phyloP scores from a whole-genome alignment of 2,113 vertebrate genomes.

The Eudorcas thomsonii region DNA sequence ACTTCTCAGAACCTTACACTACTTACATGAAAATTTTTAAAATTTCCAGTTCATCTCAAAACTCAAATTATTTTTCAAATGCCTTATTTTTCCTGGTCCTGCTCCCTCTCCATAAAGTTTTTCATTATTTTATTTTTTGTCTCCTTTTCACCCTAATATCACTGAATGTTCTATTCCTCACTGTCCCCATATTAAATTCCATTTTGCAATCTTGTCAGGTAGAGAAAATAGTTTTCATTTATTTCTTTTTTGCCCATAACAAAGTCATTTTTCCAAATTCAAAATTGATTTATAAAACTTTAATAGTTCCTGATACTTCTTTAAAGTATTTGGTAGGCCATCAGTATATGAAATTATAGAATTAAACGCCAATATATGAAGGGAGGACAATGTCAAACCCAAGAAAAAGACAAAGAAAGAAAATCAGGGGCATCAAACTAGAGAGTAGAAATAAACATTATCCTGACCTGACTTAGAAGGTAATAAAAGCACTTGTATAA shows the following conservation, averaged over 20 bases:
- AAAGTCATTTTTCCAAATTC: neutral
- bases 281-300: neutral
- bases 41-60: neutral
- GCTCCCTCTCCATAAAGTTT: rapidly evolving
- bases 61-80: neutral
- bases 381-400: neutral
- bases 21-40: neutral
- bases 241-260: neutral
- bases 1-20: neutral
- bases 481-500: neutral
- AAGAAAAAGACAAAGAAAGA: neutral
- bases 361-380: neutral
- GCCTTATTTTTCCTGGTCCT: neutral
- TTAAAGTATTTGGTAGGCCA: neutral
- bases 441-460: neutral
- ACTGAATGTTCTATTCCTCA: neutral
- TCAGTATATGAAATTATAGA: neutral
- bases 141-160: neutral
- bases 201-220: neutral
- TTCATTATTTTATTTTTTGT: neutral
- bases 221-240: neutral
- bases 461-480: neutral
- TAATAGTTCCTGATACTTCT: neutral
- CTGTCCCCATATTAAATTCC: neutral
- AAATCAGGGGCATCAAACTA: neutral